Conservation (phyloP, 2,797 vertebrate genomes). For the Sternarchorhynchus goeldii region DNA sequence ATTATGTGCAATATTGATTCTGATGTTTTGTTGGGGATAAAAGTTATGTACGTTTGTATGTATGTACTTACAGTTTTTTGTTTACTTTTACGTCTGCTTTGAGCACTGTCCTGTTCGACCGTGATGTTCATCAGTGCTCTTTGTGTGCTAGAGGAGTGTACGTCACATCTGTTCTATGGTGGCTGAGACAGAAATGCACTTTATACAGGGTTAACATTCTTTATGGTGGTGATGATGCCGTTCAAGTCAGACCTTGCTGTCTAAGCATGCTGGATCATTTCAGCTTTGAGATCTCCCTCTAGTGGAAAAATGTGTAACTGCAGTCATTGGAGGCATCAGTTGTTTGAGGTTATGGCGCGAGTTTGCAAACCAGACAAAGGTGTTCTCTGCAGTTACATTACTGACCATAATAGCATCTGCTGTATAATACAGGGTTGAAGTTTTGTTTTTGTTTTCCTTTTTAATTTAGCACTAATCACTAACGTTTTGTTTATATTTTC, state of each 20-base stretch:
- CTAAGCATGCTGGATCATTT: slow-evolving; percentile 48
- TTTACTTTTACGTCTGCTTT: slow-evolving; percentile 48
- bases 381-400: slow-evolving; percentile 59
- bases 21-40: slow-evolving; percentile 36
- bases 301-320: slow-evolving; percentile 66
- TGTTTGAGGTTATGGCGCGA: slow-evolving; percentile 30
- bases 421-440: slow-evolving; percentile 52
- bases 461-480: slow-evolving; percentile 48
- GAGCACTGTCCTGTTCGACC: slow-evolving; percentile 63
- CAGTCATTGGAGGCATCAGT: slow-evolving; percentile 56
- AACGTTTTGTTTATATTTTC: slow-evolving; percentile 57
- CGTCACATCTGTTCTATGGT: slow-evolving; percentile 63
- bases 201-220: slow-evolving; percentile 60
- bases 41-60: slow-evolving; percentile 48
- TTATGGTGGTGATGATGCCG: slow-evolving; percentile 30
- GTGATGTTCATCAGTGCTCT: slow-evolving; percentile 40
- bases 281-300: slow-evolving; percentile 63
- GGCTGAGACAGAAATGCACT: slow-evolving; percentile 75
- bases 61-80: slow-evolving; percentile 27
- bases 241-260: slow-evolving; percentile 31
- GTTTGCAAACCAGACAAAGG: slow-evolving; percentile 11
- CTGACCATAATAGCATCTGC: slow-evolving; percentile 57
- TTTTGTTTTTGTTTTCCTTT: slow-evolving; percentile 26
- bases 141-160: slow-evolving; percentile 53
- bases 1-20: slow-evolving; percentile 77